Conservation (phyloP, 1,140 invertebrate genomes). For the Xylocopa sonorina region DNA sequence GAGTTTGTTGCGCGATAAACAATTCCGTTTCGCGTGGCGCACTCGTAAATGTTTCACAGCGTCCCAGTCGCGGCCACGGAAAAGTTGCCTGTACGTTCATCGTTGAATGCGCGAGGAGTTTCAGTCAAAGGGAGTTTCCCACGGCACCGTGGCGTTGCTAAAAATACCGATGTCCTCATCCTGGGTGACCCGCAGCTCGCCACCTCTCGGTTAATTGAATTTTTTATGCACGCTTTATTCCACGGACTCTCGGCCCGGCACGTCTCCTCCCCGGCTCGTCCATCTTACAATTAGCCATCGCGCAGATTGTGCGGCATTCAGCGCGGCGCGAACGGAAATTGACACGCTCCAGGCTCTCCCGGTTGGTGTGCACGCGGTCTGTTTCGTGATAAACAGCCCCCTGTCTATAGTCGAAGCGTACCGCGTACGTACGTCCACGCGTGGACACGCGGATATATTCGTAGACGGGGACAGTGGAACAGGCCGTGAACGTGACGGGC, state of each 20-base stretch:
- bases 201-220: neutral
- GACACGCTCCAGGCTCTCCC: too few species aligned
- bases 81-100: constrained; percentile 19
- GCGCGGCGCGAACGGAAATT: neutral
- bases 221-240: too few species aligned
- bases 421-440: neutral
- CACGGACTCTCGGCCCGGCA: too few species aligned
- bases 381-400: constrained; percentile 19
- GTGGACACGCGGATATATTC: neutral
- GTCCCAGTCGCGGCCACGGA: neutral
- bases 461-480: neutral
- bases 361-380: neutral
- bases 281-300: too few species aligned
- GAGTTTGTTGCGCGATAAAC: constrained; percentile 57
- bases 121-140: constrained; percentile 3
- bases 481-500: constrained; percentile 8
- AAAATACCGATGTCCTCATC: neutral
- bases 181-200: too few species aligned
- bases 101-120: constrained; percentile 21
- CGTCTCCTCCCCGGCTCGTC: too few species aligned
- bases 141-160: neutral
- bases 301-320: neutral
- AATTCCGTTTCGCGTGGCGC: constrained; percentile 61
- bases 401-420: neutral
- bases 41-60: constrained; percentile 15